A percentile compares a stretch with the other conserved stretches of the same genome.
Conservation (phyloP, 2,797 vertebrate genomes). For the Anisognathus igniventris region DNA sequence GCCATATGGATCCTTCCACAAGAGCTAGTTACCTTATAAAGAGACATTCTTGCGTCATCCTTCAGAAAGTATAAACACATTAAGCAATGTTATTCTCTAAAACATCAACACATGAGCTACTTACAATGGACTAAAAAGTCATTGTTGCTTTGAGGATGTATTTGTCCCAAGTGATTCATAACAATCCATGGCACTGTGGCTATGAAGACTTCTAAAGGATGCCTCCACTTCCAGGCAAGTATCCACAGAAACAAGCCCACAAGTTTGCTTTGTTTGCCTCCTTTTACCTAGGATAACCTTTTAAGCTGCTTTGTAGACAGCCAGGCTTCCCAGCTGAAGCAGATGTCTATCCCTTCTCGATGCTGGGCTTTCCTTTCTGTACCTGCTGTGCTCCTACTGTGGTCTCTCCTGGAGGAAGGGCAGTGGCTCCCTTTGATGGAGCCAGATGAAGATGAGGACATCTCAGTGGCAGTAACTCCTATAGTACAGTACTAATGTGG, state of each 20-base stretch:
- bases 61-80: constrained; percentile 58
- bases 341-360: not conserved
- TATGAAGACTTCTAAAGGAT: constrained; percentile 62
- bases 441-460: not conserved
- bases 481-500: not conserved
- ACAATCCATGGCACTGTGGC: constrained; percentile 50
- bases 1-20: constrained; percentile 28
- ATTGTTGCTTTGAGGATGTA: constrained; percentile 67
- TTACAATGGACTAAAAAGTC: constrained; percentile 66
- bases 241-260: constrained; percentile 62
- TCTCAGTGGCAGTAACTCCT: not conserved
- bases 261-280: constrained; percentile 61
- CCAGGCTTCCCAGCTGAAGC: not conserved
- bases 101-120: constrained; percentile 66
- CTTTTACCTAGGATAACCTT: constrained; percentile 68
- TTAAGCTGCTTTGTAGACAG: constrained; percentile 34
- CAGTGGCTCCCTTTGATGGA: fast-evolving
- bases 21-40: constrained; percentile 41
- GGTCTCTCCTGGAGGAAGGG: not conserved
- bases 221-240: constrained; percentile 64
- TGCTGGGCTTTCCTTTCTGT: not conserved
- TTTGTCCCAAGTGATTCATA: constrained; percentile 70
- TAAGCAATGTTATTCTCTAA: constrained; percentile 66
- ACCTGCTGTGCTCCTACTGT: not conserved
- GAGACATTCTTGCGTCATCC: constrained; percentile 5